phyloP scores from a whole-genome alignment of 2,113 vertebrate genomes.

The Antennarius striatus region DNA sequence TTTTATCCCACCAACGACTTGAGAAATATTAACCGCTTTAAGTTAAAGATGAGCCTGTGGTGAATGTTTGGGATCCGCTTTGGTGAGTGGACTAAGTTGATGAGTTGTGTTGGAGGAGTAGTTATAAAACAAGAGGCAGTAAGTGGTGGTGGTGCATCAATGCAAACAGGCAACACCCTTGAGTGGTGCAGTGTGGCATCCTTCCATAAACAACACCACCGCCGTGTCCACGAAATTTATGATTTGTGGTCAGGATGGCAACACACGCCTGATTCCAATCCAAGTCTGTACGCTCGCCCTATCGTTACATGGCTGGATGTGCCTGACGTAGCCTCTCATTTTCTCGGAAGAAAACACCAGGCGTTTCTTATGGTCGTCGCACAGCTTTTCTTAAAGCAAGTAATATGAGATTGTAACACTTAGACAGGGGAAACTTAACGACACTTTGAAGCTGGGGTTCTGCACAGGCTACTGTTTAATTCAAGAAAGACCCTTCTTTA shows the following conservation, averaged over 20 bases:
- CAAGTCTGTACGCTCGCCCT: constrained; percentile 62
- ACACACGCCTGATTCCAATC: constrained; percentile 69
- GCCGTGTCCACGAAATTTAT: constrained; percentile 70
- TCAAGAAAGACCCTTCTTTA: constrained; percentile 40
- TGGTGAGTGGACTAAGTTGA: constrained; percentile 64
- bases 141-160: constrained; percentile 72
- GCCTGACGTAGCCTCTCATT: constrained; percentile 69
- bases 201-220: constrained; percentile 78
- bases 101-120: constrained; percentile 22
- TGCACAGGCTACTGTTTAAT: constrained; percentile 57
- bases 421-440: constrained; percentile 47
- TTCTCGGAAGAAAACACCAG: constrained; percentile 68
- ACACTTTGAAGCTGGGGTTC: constrained; percentile 51
- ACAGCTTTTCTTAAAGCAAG: constrained; percentile 61
- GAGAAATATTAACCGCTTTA: constrained; percentile 42
- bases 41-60: constrained; percentile 51
- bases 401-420: constrained; percentile 55
- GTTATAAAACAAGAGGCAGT: constrained; percentile 68
- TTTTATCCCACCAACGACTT: constrained; percentile 51
- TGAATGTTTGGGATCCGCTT: constrained; percentile 55
- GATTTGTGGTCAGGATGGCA: constrained; percentile 72
- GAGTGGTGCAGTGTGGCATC: constrained; percentile 70
- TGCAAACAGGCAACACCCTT: constrained; percentile 80
- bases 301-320: constrained; percentile 73
- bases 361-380: constrained; percentile 55